Evolutionary conservation across 1,140 invertebrate genomes (phyloP), one percentile per base, ranked within the genome.

Genomic region (Diorhabda elongata): DNA sequence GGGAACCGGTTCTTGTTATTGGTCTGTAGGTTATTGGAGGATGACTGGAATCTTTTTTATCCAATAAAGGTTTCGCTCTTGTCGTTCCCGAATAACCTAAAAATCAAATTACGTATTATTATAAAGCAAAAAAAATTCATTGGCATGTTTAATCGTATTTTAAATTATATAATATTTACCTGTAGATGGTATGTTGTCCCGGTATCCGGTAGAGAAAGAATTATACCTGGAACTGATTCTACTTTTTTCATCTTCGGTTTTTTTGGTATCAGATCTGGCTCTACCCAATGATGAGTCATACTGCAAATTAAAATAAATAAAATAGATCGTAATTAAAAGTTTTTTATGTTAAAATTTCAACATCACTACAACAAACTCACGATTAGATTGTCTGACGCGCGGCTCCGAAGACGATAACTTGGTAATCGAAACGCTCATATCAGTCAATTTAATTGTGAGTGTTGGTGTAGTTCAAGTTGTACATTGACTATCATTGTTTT

Each of bases 11-110:
- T 61, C 74, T 68, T 11, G 69, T 5, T 58, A 76, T 6, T 66
- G 79, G 65, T 43, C 78, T 71, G 64, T 80, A 81, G 2, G 77
- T 75, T 3, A 78, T 74, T 8, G 80, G 77, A 5, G 80, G 77
- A 69, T 80, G 78, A 7, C 52, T 73, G 0, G 73, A 68, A 9
- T 79, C 78, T 69, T 77, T 77, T 62, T 77, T 79, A 7, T 79
- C 76, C 58, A 74, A 42, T n/a, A 69, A 5, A 9, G 73, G 47
- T 69, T 78, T 78, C 42, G 74, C 58, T 65, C 77, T 71, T 61
- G 3, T 64, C 26, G 72, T 70, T 66, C 64, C 69, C 65, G 62
- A 69, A 71, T 69, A 67, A 45, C n/a, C 61, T 42, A 7, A 60
- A 61, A 62, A 60, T 64, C 2, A 42, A 52, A 52, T 52, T 52